Conservation (phyloP, 2,797 vertebrate genomes). For the Rhynchonycteris naso region DNA sequence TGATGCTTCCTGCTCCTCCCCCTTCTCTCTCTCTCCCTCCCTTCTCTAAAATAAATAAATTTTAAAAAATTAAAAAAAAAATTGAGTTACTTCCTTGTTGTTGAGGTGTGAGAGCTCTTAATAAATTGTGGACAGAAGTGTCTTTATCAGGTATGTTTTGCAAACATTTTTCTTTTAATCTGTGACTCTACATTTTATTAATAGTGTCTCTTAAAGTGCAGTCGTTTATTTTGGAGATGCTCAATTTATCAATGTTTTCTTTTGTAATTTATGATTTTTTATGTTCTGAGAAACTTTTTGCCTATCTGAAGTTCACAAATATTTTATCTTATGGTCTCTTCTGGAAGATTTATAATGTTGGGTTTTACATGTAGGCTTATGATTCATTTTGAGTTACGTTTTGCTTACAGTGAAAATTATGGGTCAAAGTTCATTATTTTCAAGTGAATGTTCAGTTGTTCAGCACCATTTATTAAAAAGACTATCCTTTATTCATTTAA, state of each 20-base stretch:
- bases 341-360: neutral
- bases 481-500: neutral
- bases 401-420: neutral
- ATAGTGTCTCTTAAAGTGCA: neutral
- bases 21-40: no score
- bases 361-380: conserved; percentile 5
- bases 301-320: neutral
- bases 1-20: no score
- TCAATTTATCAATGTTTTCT: conserved; percentile 22
- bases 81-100: neutral
- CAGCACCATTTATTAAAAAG: neutral
- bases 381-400: conserved; percentile 24
- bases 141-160: neutral
- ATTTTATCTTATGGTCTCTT: neutral
- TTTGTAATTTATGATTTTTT: neutral
- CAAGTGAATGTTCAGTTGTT: neutral
- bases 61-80: neutral
- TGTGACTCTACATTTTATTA: neutral
- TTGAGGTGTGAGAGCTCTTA: conserved; percentile 4
- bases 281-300: neutral
- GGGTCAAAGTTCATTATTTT: neutral
- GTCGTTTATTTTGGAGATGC: neutral
- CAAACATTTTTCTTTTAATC: conserved; percentile 12
- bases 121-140: neutral
- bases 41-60: no score